Base-by-base conservation (phyloP, 2,888 invertebrate species). In the Himalopsyche anomala region DNA sequence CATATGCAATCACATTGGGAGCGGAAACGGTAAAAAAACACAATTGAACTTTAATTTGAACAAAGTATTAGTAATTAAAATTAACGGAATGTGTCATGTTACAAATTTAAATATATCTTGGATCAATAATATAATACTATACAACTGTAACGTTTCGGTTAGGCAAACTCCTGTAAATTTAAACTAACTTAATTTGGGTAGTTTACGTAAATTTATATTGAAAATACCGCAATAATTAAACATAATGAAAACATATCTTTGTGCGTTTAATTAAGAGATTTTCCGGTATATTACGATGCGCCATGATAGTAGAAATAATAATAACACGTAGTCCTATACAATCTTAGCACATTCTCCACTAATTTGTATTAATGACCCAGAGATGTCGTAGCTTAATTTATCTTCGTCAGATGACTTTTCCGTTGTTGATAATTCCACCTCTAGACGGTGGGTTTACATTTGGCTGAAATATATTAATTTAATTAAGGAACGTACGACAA, bases 321-420 rank as follows among this genome's bases (percentile, higher is more conserved):
- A n/a, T n/a, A 56, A n/a, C 6, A 19, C n/a, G 9, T 62, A 6
- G n/a, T 2, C 19, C 19, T 28, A 19, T 62, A 28, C 62, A 62
- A 62, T 62, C 62, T 62, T 62, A 28, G 62, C 19, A n/a, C 62
- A 28, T 62, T 62, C 62, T 19, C 62, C 19, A 62, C 62, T 62
- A 62, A 62, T 62, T 62, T 62, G 62, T 62, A 62, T 62, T 62
- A 62, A 62, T 62, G 62, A 28, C 62, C 62, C 62, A 19, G 62
- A 62, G 62, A 62, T 62, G 62, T 62, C 62, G 62, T 62, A n/a
- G 62, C 19, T 62, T 62, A 62, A 62, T 62, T 19, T 62, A 62
- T 62, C 62, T 62, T 62, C 62, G 62, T 62, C 62, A 62, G 62
- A 62, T 62, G 28, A 62, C 28, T 62, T 62, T 19, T 5, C 62